Evolutionary conservation across 1,140 invertebrate genomes (phyloP), one percentile per base, ranked within the genome.

Genomic region (Nomia melanderi): DNA sequence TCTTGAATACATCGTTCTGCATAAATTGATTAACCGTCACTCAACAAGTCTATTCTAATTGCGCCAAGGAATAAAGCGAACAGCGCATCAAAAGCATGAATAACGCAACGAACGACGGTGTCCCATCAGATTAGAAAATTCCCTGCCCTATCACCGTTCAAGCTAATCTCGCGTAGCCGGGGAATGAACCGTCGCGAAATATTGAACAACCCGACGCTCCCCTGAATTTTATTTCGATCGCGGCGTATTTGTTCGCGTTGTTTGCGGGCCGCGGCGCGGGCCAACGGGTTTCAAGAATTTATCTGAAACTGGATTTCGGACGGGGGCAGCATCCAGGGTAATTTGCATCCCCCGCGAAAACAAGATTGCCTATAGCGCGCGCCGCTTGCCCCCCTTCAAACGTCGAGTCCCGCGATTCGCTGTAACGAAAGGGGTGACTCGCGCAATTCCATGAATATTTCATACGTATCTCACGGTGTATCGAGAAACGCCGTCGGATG

Each of bases 391-490:
- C 39, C n/a, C 54, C 56, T 69, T 67, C 54, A 66, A 47, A 25
- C 20, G 31, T 17, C 62, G 14, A 4, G 53, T 39, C 25, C 6
- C n/a, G 23, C 64, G 77, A 69, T 67, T 76, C 71, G 9, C 36
- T 60, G 44, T 64, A 70, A 79, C 72, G 73, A 63, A 70, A 76
- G 39, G 65, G 73, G 72, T 76, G 65, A 76, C 64, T 53, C 47
- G 39, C 44, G 8, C 39, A 31, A 33, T 36, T 23, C 56, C 57
- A 79, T 79, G 78, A 79, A 79, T 79, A 79, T 79, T 79, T 79
- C 72, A 79, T 79, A 64, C 44, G 29, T 76, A 44, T 56, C 73
- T 63, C 57, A 23, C 73, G 44, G 59, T 79, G 59, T 70, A 76
- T 79, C 73, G 78, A 70, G 39, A 79, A 50, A 64, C 59, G 33